A percentile compares a stretch with the other conserved stretches of the same genome.
Conservation (phyloP, 1,140 invertebrate species). For the Druon quercuslanigerum region DNA sequence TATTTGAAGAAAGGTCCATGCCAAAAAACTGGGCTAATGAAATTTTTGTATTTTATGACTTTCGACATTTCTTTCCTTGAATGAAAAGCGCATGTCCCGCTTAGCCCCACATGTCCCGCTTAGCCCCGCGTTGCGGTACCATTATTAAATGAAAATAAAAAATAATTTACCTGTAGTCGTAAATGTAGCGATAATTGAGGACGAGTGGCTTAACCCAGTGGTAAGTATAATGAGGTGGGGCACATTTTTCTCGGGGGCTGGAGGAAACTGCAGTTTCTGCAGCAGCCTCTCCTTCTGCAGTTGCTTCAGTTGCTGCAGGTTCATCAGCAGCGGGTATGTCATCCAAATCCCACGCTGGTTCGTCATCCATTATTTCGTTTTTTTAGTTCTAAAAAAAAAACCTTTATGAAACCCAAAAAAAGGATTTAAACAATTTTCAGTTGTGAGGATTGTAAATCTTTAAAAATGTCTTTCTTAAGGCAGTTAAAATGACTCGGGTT, state of each 20-base stretch:
- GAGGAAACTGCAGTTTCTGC: constrained; percentile 34
- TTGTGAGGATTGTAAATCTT: too few relatives aligned
- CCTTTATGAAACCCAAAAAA: not conserved
- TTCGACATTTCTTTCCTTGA: too few relatives aligned
- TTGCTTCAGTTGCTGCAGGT: constrained; percentile 53
- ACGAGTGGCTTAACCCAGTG: constrained; percentile 87
- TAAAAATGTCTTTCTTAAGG: not conserved
- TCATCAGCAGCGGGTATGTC: constrained; percentile 37
- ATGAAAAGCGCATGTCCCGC: too few relatives aligned
- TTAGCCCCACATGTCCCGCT: too few relatives aligned
- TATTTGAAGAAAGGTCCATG: too few relatives aligned
- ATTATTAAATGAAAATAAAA: constrained; percentile 6
- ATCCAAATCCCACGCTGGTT: constrained; percentile 50
- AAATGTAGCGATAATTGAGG: constrained; percentile 87
- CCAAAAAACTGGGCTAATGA: too few relatives aligned
- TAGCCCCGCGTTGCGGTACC: too few relatives aligned
- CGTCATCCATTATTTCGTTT: constrained; percentile 68
- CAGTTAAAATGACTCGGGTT: too few relatives aligned
- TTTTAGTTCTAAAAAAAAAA: constrained; percentile 25
- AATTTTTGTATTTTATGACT: too few relatives aligned
- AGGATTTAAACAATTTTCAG: too few relatives aligned
- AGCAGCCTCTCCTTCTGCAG: constrained; percentile 33
- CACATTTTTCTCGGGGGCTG: constrained; percentile 62
- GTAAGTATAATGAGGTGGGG: constrained; percentile 78
- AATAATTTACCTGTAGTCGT: constrained; percentile 81